Evolutionary conservation across 2,888 invertebrate species (phyloP), one percentile per base, ranked within the genome.

Genomic region (Furcula furcula): DNA sequence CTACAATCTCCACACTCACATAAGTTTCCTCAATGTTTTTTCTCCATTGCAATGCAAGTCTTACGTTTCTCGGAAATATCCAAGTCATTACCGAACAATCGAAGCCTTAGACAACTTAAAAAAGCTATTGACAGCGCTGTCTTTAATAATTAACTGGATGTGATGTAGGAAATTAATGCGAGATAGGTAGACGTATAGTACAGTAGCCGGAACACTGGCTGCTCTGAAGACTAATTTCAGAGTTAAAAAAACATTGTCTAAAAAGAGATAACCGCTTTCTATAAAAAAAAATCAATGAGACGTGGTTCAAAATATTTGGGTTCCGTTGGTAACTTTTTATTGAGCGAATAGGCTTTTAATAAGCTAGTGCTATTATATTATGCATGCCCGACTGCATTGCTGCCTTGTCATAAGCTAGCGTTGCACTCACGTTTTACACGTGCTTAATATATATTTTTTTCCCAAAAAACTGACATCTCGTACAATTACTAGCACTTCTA

Each of bases 191-290:
- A 3, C 15, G 6, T 19, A 10, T 3, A 16, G 3, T 18, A 13
- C 20, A 29, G 18, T 13, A 30, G 25, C 27, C n/a, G 29, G 31
- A 28, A 22, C 31, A 22, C 36, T 29, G 29, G 35, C 2, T 14
- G 26, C 9, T 26, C 26, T 14, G 13, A 32, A 32, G 25, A 26
- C 25, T 26, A 26, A 26, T 32, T 32, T 32, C 18, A 18, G 23
- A 25, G 12, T 16, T 15, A 19, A 25, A 22, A 30, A 31, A 36
- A 37, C 12, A 46, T 36, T 34, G 34, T 7, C 30, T 18, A 26
- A 28, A 38, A 34, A 31, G 26, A 36, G 31, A 29, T 34, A 42
- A 39, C 42, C 28, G 14, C 26, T 26, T 14, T 26, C 26, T 14
- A 26, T 12, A 14, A 2, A 3, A 11, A 26, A 14, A 26, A 26